Evolutionary conservation across 2,888 invertebrate species (phyloP), one percentile per base, ranked within the genome.

Genomic region (Pristionchus exspectatus): DNA sequence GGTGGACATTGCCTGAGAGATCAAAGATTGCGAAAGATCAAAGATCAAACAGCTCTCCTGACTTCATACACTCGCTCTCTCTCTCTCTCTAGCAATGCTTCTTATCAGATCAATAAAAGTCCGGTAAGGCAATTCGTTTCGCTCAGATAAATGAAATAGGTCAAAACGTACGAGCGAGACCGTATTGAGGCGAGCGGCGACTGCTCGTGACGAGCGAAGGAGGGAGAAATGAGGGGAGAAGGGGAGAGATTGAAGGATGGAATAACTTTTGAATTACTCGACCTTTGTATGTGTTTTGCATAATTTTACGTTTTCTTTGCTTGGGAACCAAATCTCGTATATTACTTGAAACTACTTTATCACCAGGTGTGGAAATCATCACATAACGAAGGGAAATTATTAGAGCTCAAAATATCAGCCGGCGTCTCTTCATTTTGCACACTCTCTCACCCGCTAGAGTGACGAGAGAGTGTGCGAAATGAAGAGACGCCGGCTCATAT

Each of bases 311-410:
- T 7, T 12, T 10, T 9, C 10, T 50, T 50, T 50, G 44, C 59
- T 59, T 24, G 12, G 59, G 14, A 18, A 21, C 1, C 59, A 24
- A 59, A 12, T 59, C 72, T 72, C 14, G 5, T 2, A 2, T 12
- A 30, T 72, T 33, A 3, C 12, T 66, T 3, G 27, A 66, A 9
- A 72, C 30, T 72, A 72, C 14, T 72, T 72, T 72, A 72, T 72
- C 72, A 74, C 74, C 74, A 38, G 74, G 74, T 4, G 38, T 30
- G 38, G 21, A 24, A 74, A 74, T 74, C 74, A 74, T 74, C 74
- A 74, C 74, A 74, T 74, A n/a, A 24, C 63, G 38, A n/a, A n/a
- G 38, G 27, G 38, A 44, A n/a, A n/a, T n/a, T n/a, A n/a, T n/a
- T n/a, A n/a, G n/a, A n/a, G n/a, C n/a, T n/a, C n/a, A n/a, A n/a